Conservation (phyloP, 2,113 vertebrate genomes). For the Antigone vipio region DNA sequence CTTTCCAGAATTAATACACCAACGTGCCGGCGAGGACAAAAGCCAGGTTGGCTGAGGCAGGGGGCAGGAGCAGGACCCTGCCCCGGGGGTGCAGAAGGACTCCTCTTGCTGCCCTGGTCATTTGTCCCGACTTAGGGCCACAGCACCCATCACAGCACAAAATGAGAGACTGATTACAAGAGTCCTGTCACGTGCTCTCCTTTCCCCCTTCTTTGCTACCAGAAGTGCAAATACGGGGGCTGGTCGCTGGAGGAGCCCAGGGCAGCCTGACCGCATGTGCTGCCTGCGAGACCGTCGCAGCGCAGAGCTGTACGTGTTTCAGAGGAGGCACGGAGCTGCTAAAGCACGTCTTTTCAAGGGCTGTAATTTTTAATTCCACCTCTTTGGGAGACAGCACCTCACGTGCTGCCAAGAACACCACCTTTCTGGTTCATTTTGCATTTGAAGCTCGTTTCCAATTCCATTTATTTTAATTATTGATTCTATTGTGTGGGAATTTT, state of each 20-base stretch:
- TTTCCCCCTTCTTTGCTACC: not conserved
- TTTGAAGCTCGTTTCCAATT: not conserved
- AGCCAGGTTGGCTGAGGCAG: accelerated
- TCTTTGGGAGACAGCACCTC: not conserved
- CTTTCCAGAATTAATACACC: not conserved
- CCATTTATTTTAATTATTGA: not conserved
- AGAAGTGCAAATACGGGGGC: not conserved
- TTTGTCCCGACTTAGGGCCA: not conserved
- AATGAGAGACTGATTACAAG: accelerated
- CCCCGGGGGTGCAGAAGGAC: accelerated
- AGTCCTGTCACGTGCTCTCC: not conserved
- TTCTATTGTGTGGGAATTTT: not conserved
- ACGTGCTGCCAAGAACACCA: not conserved
- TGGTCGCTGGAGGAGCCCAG: not conserved
- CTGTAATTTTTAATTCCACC: not conserved
- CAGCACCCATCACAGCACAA: not conserved
- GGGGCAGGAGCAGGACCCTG: not conserved
- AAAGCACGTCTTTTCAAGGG: not conserved
- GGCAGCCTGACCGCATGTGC: accelerated
- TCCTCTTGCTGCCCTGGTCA: not conserved
- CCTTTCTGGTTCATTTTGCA: not conserved
- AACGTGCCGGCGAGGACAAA: not conserved
- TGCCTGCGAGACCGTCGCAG: too few species aligned
- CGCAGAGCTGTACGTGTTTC: accelerated
- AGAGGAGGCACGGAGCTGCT: not conserved